Conservation (phyloP, 2,113 vertebrate species). For the Oreochromis spilurus region DNA sequence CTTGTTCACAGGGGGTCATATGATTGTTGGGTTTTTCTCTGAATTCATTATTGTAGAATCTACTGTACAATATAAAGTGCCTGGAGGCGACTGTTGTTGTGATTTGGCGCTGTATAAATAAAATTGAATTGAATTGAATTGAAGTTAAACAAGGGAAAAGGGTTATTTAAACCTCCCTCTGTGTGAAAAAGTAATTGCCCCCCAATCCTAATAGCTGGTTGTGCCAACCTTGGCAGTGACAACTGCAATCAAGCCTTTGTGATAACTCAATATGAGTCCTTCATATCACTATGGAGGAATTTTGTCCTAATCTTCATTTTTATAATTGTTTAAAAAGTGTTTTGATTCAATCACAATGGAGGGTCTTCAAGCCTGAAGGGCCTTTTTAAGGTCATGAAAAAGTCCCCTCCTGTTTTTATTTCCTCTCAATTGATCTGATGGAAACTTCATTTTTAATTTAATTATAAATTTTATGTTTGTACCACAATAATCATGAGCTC, state of each 20-base stretch:
- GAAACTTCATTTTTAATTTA: not conserved
- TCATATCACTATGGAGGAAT: not conserved
- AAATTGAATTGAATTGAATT: no score
- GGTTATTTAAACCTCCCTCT: not conserved
- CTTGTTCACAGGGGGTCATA: no score
- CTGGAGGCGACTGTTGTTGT: no score
- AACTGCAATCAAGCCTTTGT: not conserved
- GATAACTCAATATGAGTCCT: not conserved
- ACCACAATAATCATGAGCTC: not conserved
- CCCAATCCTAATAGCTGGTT: not conserved
- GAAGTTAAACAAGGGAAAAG: not conserved
- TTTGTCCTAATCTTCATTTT: not conserved
- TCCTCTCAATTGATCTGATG: not conserved
- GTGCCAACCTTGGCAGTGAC: rapidly evolving
- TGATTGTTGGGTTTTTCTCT: no score
- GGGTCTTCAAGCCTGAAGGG: not conserved
- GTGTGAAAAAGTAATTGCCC: not conserved
- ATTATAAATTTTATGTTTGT: not conserved
- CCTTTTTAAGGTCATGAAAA: not conserved
- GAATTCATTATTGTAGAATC: no score
- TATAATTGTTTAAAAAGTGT: not conserved
- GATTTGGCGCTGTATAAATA: no score
- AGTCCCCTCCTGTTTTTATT: not conserved
- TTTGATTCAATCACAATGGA: not conserved
- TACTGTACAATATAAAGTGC: no score